Base-by-base conservation (phyloP, 2,888 invertebrate genomes). In the Calephelis perditalis region DNA sequence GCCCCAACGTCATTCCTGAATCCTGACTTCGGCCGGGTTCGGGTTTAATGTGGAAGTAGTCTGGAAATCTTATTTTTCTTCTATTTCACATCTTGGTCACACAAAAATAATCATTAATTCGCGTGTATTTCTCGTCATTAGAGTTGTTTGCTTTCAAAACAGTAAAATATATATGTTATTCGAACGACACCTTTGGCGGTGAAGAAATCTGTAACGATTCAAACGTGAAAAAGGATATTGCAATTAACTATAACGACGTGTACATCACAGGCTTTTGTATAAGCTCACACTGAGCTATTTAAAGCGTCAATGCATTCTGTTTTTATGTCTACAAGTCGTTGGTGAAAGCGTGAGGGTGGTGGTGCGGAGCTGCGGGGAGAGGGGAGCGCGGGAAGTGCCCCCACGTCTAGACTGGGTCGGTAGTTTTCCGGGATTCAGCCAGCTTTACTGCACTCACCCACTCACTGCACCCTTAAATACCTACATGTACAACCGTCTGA, bases 361-460 rank as follows among this genome's bases (percentile, higher is more conserved):
- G 61, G 62, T 46, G 65, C 86, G 67, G 66, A 69, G 62, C 72
- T 68, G 68, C 68, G 60, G 72, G 67, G 74, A 68, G 73, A 67
- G 71, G 68, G 67, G 71, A 67, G 67, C 76, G 78, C 84, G 87
- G 85, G 86, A 84, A 82, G 78, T 86, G 88, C 89, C 90, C 86
- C 89, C 90, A 85, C 78, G 91, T 91, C 91, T 91, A 91, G 91
- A 91, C 91, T 91, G 91, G 91, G 91, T 91, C 90, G 91, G 88
- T 89, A 91, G 91, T 90, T 90, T 88, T 91, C 91, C 90, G 84
- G 89, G 89, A 87, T 90, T 87, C 89, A 86, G 84, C 75, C 82
- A 80, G 82, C 84, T 84, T 84, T 86, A 79, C 86, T 88, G 89
- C 89, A 89, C 87, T 85, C 84, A 86, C 86, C 87, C 87, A 88